Evolutionary conservation across 2,888 invertebrate genomes (phyloP).

Genomic region (Omphaloscelis lunosa): DNA sequence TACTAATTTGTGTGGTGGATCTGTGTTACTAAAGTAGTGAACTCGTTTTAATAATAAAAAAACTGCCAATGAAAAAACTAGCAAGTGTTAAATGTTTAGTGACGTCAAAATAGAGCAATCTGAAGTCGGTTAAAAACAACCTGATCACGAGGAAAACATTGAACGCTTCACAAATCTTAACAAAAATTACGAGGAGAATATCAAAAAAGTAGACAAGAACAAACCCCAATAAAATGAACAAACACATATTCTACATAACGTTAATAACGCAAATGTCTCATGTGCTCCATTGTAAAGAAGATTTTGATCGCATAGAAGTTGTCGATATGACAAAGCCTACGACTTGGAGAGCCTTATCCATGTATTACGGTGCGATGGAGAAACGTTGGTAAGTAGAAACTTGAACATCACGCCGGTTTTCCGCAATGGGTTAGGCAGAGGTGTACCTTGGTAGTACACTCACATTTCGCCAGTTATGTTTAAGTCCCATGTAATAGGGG

Average conservation of each 20-base stretch:
- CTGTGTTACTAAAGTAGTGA: not conserved
- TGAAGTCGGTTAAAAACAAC: no score
- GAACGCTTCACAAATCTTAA: not conserved
- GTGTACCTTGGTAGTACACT: no score
- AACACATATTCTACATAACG: conserved; percentile 11
- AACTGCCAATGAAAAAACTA: not conserved
- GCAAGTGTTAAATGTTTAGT: not conserved
- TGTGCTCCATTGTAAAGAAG: conserved; percentile 4
- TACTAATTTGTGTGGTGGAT: not conserved
- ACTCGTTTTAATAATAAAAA: not conserved
- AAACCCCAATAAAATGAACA: conserved; percentile 29
- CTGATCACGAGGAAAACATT: not conserved
- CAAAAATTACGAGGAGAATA: not conserved
- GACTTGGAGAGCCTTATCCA: conserved; percentile 74
- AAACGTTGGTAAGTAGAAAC: conserved; percentile 74
- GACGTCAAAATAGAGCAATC: not conserved
- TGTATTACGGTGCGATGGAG: conserved; percentile 77
- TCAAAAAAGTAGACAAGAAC: not conserved
- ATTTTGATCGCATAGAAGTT: conserved; percentile 68
- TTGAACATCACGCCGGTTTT: no score
- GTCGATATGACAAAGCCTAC: conserved; percentile 78
- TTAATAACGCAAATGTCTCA: conserved; percentile 32
- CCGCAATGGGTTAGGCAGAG: no score
- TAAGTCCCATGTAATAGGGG: no score
- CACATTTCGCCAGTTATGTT: no score